These are phyloP conservation scores for Craniophora ligustri DNA, from an alignment of 2,888 invertebrate genomes.

Conservation along the genomic window DNA sequence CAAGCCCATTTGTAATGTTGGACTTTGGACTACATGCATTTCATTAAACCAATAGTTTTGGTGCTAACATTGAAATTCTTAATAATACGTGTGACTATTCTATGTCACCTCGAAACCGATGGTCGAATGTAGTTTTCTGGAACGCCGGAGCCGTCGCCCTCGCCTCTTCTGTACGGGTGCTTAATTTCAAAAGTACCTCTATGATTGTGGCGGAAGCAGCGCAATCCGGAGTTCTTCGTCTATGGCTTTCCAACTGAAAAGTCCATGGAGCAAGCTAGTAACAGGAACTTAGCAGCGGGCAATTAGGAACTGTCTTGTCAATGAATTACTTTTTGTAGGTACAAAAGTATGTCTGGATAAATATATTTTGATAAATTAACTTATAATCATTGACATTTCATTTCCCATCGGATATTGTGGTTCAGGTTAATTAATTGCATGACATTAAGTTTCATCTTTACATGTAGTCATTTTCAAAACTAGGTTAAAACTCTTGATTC, in stretches of 20 bases:
- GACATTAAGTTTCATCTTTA: conserved; percentile 65
- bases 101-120: conserved; percentile 84
- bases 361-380: background rate
- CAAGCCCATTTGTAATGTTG: conserved; percentile 68
- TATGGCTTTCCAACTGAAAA: conserved; percentile 84
- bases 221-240: conserved; percentile 63
- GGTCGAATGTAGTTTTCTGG: conserved; percentile 55
- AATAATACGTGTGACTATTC: conserved; percentile 74
- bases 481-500: background rate
- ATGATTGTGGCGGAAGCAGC: conserved; percentile 60
- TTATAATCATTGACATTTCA: conserved; percentile 65
- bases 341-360: background rate
- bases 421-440: conserved; percentile 65
- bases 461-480: conserved; percentile 12
- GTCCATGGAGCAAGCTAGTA: conserved; percentile 86
- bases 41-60: conserved; percentile 53
- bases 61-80: conserved; percentile 60
- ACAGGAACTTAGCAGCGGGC: conserved; percentile 64
- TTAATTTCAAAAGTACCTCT: conserved; percentile 86
- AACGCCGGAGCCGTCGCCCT: conserved; percentile 39
- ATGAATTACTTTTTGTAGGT: conserved; percentile 50
- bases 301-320: conserved; percentile 58
- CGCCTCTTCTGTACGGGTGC: conserved; percentile 64
- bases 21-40: conserved; percentile 76
- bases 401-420: conserved; percentile 68